Evolutionary conservation across 2,797 vertebrate species (phyloP).

Genomic region (Cryptoblepharus egeriae): DNA sequence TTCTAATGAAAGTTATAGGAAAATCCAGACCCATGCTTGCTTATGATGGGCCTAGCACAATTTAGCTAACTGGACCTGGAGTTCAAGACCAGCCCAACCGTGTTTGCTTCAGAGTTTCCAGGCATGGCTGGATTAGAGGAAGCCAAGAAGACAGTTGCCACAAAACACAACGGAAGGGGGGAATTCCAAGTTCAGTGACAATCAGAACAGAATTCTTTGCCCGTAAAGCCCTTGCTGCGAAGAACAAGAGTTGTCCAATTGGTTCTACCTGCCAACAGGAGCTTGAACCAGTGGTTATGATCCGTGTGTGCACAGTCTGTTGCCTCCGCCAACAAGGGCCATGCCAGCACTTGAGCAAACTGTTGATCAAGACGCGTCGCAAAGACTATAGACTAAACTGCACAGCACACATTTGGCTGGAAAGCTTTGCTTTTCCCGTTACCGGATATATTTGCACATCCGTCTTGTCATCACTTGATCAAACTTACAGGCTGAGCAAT

Average conservation of each 20-base stretch:
- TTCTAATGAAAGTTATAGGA: background rate
- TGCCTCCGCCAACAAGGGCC: background rate
- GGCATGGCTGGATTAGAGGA: background rate
- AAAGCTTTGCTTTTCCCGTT: background rate
- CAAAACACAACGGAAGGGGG: background rate
- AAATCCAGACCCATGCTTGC: background rate
- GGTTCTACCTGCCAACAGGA: background rate
- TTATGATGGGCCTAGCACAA: background rate
- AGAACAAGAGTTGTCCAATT: background rate
- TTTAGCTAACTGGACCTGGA: background rate
- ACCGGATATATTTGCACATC: too few relatives aligned
- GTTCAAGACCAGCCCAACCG: background rate
- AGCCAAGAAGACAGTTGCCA: background rate
- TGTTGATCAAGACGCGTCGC: too few relatives aligned
- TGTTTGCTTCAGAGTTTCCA: conserved; percentile 22
- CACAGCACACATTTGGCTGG: background rate
- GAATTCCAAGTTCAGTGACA: too few relatives aligned
- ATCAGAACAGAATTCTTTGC: background rate
- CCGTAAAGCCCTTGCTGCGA: background rate
- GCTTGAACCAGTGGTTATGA: background rate
- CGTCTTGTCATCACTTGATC: background rate
- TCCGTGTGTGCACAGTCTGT: background rate
- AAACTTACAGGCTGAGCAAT: background rate
- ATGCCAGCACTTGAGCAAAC: background rate
- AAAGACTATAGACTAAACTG: background rate